phyloP scores from a whole-genome alignment of 2,797 vertebrate genomes.

The Protosalanx chinensis region DNA sequence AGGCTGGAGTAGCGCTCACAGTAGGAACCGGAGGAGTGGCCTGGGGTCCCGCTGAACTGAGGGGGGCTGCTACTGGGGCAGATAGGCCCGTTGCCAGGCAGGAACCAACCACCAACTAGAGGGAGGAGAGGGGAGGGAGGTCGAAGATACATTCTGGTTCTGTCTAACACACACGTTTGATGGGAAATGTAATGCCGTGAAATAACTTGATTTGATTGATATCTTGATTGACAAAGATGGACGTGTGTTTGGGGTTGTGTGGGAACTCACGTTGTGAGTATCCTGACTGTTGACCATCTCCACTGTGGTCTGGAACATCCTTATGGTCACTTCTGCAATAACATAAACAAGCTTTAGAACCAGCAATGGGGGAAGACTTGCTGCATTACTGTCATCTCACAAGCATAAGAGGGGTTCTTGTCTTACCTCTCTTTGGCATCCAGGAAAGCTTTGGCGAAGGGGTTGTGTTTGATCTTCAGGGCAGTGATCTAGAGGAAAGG shows the following conservation, averaged over 20 bases:
- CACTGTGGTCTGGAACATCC: conserved; percentile 70
- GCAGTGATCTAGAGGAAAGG: conserved; percentile 71
- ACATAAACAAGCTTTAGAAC: not conserved
- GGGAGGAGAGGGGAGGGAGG: not conserved
- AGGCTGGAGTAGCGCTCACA: conserved; percentile 78
- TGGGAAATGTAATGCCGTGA: not conserved
- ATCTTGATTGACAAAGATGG: not conserved
- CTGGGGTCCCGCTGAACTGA: conserved; percentile 69
- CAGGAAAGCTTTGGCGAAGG: conserved; percentile 82
- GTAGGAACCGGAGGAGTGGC: conserved; percentile 76
- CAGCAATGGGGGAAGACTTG: no score
- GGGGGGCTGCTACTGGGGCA: conserved; percentile 78
- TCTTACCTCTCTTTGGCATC: conserved; percentile 80
- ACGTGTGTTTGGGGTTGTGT: not conserved
- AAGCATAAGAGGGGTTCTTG: not conserved
- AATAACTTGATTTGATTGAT: no score
- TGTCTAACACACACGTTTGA: not conserved
- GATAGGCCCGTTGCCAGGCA: conserved; percentile 74
- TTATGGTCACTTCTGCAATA: conserved; percentile 75
- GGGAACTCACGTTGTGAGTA: conserved; percentile 75
- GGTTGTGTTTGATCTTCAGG: conserved; percentile 83
- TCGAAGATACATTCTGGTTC: not conserved
- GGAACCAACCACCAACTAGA: conserved; percentile 79
- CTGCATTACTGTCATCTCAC: not conserved
- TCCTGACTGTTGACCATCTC: conserved; percentile 73